Conservation (phyloP, 2,797 vertebrate genomes). For the Pangasius sanitwongsei region DNA sequence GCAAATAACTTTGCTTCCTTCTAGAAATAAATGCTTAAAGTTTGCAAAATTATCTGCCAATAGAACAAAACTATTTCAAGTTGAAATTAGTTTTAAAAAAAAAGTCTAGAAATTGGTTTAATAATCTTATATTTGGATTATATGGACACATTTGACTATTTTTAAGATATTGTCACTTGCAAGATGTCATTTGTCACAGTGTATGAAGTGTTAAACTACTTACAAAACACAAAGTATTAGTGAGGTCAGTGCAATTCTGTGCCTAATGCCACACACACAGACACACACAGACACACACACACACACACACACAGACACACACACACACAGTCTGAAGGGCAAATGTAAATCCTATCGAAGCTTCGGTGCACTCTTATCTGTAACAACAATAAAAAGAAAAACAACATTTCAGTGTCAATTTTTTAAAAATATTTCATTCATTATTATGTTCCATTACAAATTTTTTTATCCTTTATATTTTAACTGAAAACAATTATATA, state of each 20-base stretch:
- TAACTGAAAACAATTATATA: neutral
- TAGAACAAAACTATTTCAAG: neutral
- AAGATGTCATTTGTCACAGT: neutral
- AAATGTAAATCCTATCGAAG: neutral
- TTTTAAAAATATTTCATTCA: no score
- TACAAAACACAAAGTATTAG: neutral
- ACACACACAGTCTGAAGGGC: neutral
- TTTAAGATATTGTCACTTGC: neutral
- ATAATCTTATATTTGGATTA: neutral
- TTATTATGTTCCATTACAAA: neutral
- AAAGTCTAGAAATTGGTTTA: neutral
- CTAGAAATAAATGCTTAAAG: neutral
- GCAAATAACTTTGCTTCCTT: neutral
- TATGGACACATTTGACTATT: neutral
- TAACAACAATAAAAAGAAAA: constrained; percentile 18
- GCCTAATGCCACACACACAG: neutral
- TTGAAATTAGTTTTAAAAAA: neutral
- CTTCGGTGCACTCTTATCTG: neutral
- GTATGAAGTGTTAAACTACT: neutral
- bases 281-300: neutral
- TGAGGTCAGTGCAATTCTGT: neutral
- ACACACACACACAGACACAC: neutral
- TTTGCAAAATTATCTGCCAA: neutral
- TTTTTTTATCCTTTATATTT: neutral
- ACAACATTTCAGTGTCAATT: neutral